These are phyloP conservation scores for Muscidifurax raptorellus DNA, from an alignment of 1,140 invertebrate genomes.

Conservation along the genomic window DNA sequence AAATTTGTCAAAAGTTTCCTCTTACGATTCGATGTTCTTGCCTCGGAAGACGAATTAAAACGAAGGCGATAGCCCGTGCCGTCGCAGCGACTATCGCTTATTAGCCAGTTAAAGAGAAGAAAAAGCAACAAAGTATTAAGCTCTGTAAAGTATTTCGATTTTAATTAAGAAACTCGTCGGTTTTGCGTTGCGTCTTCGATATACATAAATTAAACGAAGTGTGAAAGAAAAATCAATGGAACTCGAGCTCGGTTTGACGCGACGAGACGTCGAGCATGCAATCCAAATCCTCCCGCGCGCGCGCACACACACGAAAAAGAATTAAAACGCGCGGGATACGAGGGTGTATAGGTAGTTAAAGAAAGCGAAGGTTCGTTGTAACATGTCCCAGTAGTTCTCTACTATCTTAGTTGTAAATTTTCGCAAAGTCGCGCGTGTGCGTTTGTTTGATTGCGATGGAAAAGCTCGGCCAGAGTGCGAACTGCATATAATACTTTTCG, in stretches of 20 bases:
- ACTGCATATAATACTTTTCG: constrained; percentile 23
- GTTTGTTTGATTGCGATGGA: constrained; percentile 38
- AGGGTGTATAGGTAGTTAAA: constrained; percentile 64
- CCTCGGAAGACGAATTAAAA: constrained; percentile 29
- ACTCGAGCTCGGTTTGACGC: constrained; percentile 13
- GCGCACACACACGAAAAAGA: neutral
- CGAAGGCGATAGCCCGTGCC: neutral
- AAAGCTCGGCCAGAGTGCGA: constrained; percentile 35
- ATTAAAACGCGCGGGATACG: constrained; percentile 48
- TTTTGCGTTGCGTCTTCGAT: constrained; percentile 50
- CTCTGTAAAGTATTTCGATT: constrained; percentile 51
- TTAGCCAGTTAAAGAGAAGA: constrained; percentile 13
- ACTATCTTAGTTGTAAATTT: constrained; percentile 69
- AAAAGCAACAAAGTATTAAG: constrained; percentile 53
- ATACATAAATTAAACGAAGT: constrained; percentile 44
- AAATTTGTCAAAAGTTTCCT: constrained; percentile 36
- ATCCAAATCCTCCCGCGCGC: constrained; percentile 23
- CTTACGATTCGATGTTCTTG: constrained; percentile 48
- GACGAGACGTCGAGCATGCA: constrained; percentile 28
- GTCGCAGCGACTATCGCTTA: constrained; percentile 22
- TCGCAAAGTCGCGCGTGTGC: constrained; percentile 55
- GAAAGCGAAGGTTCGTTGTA: constrained; percentile 47
- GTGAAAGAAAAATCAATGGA: constrained; percentile 3
- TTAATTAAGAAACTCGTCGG: constrained; percentile 35
- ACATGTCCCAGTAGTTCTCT: constrained; percentile 66